Evolutionary conservation across 2,888 invertebrate genomes (phyloP), one percentile per base, ranked within the genome.

Genomic region (Zonitis immaculata): DNA sequence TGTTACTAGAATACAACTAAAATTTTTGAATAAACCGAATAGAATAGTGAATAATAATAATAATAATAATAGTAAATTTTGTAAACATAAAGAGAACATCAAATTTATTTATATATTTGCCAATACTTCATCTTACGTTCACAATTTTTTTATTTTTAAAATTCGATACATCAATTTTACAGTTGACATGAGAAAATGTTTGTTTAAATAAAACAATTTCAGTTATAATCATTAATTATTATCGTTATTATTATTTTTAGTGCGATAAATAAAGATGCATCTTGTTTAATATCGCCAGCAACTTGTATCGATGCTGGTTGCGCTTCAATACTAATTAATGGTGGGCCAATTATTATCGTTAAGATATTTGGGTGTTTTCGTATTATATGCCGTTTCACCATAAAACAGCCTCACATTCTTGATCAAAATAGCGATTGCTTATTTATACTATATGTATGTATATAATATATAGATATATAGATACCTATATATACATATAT

Each of bases 291-390:
- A 35, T 35, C 35, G 35, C 35, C 35, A 35, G 18, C 9, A 18
- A 35, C 32, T 32, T 14, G n/a, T 30, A 30, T 30, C 6, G 32
- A 30, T 30, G 16, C 8, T 47, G 50, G 49, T 35, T 44, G 53
- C 48, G 58, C 64, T 66, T 59, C 58, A 58, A 60, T 65, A 61
- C 62, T 67, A 67, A 67, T 67, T 66, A 66, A 67, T 67, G 64
- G 64, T 62, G 59, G 18, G 63, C 42, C 54, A 50, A 51, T 67
- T 67, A 66, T 66, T 64, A 67, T 66, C 66, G 60, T 35, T 16
- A 35, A 64, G 63, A 66, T 66, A 66, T 63, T 67, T 62, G 66
- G 66, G 35, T 64, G 54, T 54, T 54, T 47, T 35, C 47, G 50
- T 47, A 54, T 35, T 51, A 51, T 44, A 51, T 47, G 54, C 47